Evolutionary conservation across 2,888 invertebrate genomes (phyloP).

Genomic region (Drosophila mimica): DNA sequence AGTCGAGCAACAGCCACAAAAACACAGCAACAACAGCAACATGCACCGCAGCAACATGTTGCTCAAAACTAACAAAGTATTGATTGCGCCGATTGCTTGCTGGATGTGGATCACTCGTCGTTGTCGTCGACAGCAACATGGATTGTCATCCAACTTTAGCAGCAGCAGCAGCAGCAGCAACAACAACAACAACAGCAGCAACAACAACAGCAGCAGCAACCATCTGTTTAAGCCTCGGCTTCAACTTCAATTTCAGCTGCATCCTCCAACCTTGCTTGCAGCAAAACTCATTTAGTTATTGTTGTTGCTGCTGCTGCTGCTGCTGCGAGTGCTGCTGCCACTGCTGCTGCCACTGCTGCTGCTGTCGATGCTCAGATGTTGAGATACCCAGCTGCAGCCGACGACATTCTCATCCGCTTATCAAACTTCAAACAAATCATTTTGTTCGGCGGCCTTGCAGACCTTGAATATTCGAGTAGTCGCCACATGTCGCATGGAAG

Average conservation of each 20-base stretch:
- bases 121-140: constrained; percentile 74
- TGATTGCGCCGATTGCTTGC: constrained; percentile 78
- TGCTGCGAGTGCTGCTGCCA: constrained; percentile 41
- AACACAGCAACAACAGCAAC: constrained; percentile 38
- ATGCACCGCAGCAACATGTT: constrained; percentile 70
- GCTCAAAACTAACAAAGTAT: constrained; percentile 80
- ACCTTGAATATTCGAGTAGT: constrained; percentile 1
- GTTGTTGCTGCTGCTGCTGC: constrained; percentile 52
- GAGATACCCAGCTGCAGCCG: constrained; percentile 59
- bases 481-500: neutral
- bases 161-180: constrained; percentile 31
- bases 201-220: constrained; percentile 36
- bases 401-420: constrained; percentile 82
- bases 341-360: constrained; percentile 24
- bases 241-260: constrained; percentile 38
- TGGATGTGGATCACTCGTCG: constrained; percentile 78
- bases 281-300: constrained; percentile 74
- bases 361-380: constrained; percentile 54
- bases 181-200: constrained; percentile 14
- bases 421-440: constrained; percentile 80
- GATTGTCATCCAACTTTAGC: constrained; percentile 71
- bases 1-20: constrained; percentile 21
- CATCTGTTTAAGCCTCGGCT: constrained; percentile 20
- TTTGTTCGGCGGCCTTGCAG: constrained; percentile 70
- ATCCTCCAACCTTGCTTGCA: constrained; percentile 65